A percentile compares a stretch with the other conserved stretches of the same genome.
Evolutionary conservation across 23 tunicate genomes (phyloP).

Genomic region (Pegea sp.): DNA sequence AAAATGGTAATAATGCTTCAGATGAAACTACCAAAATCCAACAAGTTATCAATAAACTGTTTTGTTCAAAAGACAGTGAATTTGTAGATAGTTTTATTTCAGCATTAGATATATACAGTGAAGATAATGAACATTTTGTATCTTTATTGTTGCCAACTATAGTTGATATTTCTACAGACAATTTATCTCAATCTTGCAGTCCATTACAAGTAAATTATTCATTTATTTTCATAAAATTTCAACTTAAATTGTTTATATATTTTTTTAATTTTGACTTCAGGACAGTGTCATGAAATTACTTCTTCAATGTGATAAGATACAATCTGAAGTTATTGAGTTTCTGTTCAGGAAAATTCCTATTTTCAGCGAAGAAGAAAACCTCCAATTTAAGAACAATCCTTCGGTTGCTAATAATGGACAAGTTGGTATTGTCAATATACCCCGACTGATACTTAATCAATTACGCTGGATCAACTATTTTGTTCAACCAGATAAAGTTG

Average conservation of each 20-base stretch:
- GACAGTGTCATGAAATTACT: constrained; percentile 51
- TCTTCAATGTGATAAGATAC: constrained; percentile 31
- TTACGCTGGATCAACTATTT: constrained; percentile 35
- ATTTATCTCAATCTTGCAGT: background rate
- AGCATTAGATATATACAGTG: background rate
- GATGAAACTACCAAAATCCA: background rate
- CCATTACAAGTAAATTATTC: background rate
- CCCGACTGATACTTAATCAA: constrained; percentile 37
- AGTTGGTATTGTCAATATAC: constrained; percentile 21
- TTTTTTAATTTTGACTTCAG: constrained; percentile 6
- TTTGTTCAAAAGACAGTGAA: background rate
- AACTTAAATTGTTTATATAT: background rate
- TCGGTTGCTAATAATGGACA: constrained; percentile 4
- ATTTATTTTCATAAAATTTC: background rate
- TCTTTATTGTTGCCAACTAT: background rate
- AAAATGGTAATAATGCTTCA: background rate
- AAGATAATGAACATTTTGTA: background rate
- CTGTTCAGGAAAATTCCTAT: constrained; percentile 31
- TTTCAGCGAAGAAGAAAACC: constrained; percentile 31
- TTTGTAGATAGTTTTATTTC: background rate
- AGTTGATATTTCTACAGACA: background rate
- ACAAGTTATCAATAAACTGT: too few species aligned
- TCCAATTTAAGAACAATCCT: constrained; percentile 14
- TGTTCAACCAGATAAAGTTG: constrained; percentile 10
- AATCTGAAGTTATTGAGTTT: constrained; percentile 18